Conservation (phyloP, 2,797 vertebrate genomes). For the Micropoecilia bifurca region DNA sequence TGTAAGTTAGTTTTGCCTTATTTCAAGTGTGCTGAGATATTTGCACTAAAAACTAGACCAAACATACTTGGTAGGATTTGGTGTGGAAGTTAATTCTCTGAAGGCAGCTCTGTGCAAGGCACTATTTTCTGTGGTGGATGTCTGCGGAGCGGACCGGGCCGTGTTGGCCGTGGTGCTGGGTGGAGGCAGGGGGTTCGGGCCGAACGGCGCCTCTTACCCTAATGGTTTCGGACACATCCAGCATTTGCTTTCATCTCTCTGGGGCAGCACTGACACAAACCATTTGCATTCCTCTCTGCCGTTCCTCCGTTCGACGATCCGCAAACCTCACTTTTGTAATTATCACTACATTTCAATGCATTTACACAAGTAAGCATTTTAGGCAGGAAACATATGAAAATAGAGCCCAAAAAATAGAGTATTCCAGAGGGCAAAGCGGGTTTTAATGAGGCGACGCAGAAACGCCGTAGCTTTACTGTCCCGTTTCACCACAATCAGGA, state of each 20-base stretch:
- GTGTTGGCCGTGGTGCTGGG: background rate
- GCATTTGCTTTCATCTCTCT: constrained; percentile 82
- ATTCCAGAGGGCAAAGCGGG: background rate
- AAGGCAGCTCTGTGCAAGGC: constrained; percentile 28
- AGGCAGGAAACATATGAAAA: constrained; percentile 12
- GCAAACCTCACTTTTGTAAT: constrained; percentile 37
- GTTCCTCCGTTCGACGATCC: constrained; percentile 14
- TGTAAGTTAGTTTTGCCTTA: too few relatives aligned
- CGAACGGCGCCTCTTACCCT: constrained; percentile 55
- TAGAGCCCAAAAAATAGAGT: background rate
- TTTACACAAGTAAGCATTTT: background rate
- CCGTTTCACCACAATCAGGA: background rate
- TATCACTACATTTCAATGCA: background rate
- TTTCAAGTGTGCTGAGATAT: too few relatives aligned
- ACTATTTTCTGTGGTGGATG: constrained; percentile 37
- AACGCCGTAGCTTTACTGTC: constrained; percentile 4
- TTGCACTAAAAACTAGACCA: too few relatives aligned
- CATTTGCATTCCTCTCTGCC: constrained; percentile 63
- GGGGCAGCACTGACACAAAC: constrained; percentile 80
- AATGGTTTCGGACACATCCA: constrained; percentile 81
- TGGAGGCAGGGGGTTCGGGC: constrained; percentile 15
- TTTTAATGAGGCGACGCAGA: constrained; percentile 10
- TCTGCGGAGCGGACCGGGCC: constrained; percentile 17
- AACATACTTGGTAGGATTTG: too few relatives aligned
- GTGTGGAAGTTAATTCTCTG: constrained; percentile 48